A percentile compares a stretch with the other conserved stretches of the same genome.
phyloP scores from a whole-genome alignment of 2,113 vertebrate genomes.

The Monarcha castaneiventris region DNA sequence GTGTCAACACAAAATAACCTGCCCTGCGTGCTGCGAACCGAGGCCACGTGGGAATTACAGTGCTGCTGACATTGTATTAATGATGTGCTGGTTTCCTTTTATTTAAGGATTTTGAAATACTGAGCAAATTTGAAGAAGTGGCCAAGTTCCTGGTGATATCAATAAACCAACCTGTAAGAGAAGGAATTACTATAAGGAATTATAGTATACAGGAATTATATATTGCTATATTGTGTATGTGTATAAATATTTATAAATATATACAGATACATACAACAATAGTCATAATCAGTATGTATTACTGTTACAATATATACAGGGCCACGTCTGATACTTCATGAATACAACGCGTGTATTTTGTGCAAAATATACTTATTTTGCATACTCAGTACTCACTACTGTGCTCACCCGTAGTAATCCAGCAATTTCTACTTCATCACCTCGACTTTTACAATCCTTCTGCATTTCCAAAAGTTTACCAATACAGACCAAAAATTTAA shows the following conservation, averaged over 20 bases:
- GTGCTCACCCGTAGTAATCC: not conserved
- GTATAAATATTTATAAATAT: not conserved
- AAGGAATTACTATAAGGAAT: not conserved
- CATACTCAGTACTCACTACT: not conserved
- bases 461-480: not conserved
- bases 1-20: rapidly evolving
- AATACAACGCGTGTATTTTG: not conserved
- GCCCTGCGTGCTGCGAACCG: rapidly evolving
- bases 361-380: not conserved
- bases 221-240: not conserved
- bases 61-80: rapidly evolving
- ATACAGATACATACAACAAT: not conserved
- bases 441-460: not conserved
- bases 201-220: too few species aligned
- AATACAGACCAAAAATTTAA: not conserved
- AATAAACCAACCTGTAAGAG: not conserved
- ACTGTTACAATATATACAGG: not conserved
- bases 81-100: not conserved
- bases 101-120: not conserved
- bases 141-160: not conserved
- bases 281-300: not conserved
- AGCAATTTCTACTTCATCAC: not conserved
- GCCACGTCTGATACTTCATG: rapidly evolving
- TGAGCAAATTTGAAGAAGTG: not conserved
- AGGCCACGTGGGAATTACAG: rapidly evolving